Conservation (phyloP, 2,797 vertebrate genomes). For the Poecilia picta region DNA sequence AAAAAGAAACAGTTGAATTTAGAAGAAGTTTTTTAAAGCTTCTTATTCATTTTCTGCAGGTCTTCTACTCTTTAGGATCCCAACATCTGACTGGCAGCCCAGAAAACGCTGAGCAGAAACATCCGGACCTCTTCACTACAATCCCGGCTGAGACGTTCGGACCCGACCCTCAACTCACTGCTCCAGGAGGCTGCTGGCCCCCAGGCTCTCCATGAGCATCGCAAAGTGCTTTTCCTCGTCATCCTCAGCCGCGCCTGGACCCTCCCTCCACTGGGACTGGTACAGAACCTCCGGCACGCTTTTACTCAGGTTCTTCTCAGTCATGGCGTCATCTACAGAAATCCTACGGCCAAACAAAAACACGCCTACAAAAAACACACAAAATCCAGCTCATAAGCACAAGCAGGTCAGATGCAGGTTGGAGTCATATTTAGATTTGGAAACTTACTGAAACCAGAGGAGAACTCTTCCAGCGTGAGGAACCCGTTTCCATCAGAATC, state of each 20-base stretch:
- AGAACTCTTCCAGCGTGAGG: constrained; percentile 91
- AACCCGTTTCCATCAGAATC: constrained; percentile 90
- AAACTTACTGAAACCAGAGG: constrained; percentile 90
- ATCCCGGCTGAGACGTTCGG: constrained; percentile 25
- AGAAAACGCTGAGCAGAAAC: constrained; percentile 28
- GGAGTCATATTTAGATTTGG: neutral
- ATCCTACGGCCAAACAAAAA: constrained; percentile 85
- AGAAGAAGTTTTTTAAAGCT: neutral
- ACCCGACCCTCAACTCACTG: constrained; percentile 81
- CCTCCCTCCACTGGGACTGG: constrained; percentile 75
- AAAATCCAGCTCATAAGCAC: neutral
- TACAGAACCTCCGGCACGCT: constrained; percentile 73
- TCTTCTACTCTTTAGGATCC: neutral
- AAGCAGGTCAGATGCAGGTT: neutral
- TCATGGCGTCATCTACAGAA: constrained; percentile 51
- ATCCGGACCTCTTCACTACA: constrained; percentile 30
- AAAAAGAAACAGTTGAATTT: neutral
- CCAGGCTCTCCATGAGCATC: constrained; percentile 88
- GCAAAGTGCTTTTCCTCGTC: constrained; percentile 90
- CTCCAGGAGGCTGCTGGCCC: constrained; percentile 86
- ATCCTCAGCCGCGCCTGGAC: constrained; percentile 61
- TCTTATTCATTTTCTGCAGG: neutral
- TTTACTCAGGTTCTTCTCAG: constrained; percentile 28
- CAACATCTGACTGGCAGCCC: neutral
- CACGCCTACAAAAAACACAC: constrained; percentile 71